Base-by-base conservation (phyloP, 2,797 vertebrate genomes). In the Falco rusticolus region DNA sequence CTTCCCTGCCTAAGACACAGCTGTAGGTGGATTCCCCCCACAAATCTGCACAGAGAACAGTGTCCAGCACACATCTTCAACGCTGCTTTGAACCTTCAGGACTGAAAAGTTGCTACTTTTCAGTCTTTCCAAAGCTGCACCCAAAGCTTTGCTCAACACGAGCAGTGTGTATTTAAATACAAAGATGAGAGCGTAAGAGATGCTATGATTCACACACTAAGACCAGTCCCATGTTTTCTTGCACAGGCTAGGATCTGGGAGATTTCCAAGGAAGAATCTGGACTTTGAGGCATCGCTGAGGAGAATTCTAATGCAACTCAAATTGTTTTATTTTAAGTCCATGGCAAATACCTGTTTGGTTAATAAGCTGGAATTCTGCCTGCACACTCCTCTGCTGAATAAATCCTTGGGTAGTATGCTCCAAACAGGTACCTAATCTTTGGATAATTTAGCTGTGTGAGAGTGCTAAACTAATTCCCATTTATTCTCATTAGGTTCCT, bases 401-500 rank as follows among this genome's bases (percentile, higher is more conserved):
- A 95, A 95, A 96, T 82, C 45, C 71, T 89, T 9, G 3, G 20
- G 28, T 84, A 37, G 16, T 68, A 84, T 95, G 63, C 50, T 95
- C 68, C 84, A 94, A 95, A 96, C 54, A 90, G 79, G 84, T 87
- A 90, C 95, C 90, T 79, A 96, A 96, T 96, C 87, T 92, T 93
- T 64, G n/a, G 91, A 83, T 95, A 96, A 96, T 93, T 95, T 89
- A 86, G 87, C 89, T 87, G 54, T 16, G 12, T 66, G 76, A 93
- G 43, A 84, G 60, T 82, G 75, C 89, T 96, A 94, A 96, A 92
- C 91, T 88, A 93, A 96, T 93, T 94, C 90, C 64, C 78, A 94
- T 89, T 96, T 95, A 97, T 96, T 95, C 75, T 97, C 83, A 93
- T 96, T 95, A 97, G 37, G 53, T 75, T 87, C 60, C 89, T 66